Evolutionary conservation across 2,797 vertebrate genomes (phyloP).

Genomic region (Dallia pectoralis): DNA sequence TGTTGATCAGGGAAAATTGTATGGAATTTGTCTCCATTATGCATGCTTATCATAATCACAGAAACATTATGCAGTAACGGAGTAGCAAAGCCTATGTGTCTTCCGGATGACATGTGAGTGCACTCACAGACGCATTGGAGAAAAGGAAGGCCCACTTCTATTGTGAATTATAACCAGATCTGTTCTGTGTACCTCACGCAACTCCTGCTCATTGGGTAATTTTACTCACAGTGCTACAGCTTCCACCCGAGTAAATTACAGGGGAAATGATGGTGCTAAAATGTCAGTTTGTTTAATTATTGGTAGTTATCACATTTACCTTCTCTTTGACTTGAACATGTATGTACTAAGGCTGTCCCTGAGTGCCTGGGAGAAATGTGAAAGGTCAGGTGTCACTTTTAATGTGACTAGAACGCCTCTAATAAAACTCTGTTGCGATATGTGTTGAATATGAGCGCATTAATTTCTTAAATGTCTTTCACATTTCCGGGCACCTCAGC

Average conservation of each 20-base stretch:
- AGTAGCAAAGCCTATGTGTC: constrained; percentile 57
- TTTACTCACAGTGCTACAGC: constrained; percentile 12
- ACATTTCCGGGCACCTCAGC: constrained; percentile 76
- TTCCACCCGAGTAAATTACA: constrained; percentile 38
- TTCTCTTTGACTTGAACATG: constrained; percentile 79
- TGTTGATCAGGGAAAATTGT: constrained; percentile 63
- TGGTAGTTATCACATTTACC: constrained; percentile 81
- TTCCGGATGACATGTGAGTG: constrained; percentile 48
- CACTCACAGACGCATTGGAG: constrained; percentile 45
- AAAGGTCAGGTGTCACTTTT: constrained; percentile 87
- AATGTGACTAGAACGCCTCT: constrained; percentile 77
- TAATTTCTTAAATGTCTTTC: constrained; percentile 86
- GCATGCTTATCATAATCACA: constrained; percentile 68
- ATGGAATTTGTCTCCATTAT: constrained; percentile 70
- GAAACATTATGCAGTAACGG: constrained; percentile 66
- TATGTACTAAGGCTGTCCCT: constrained; percentile 78
- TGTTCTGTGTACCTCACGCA: constrained; percentile 24
- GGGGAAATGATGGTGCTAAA: constrained; percentile 58
- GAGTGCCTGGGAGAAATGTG: constrained; percentile 69
- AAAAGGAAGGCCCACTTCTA: constrained; percentile 27
- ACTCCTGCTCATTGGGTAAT: constrained; percentile 19
- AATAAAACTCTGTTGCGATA: constrained; percentile 81
- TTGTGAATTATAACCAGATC: constrained; percentile 32
- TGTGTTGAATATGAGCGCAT: constrained; percentile 84
- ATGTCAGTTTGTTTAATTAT: constrained; percentile 80